phyloP scores from a whole-genome alignment of 2,797 vertebrate species.

The Enteromius thamalakanensis region DNA sequence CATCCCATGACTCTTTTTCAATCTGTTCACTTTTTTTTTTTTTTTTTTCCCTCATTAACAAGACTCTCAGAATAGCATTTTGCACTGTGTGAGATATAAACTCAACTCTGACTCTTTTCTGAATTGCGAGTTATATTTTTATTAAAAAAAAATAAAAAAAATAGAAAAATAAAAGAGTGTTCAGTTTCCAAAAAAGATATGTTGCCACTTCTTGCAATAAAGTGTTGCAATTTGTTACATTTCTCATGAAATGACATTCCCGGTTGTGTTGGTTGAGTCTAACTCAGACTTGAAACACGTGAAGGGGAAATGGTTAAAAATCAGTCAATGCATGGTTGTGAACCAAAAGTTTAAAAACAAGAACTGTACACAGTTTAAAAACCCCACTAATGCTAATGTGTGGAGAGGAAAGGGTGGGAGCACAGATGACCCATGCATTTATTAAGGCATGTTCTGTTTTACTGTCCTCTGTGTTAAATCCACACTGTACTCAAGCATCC shows the following conservation, averaged over 20 bases:
- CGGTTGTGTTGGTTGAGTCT: too few relatives aligned
- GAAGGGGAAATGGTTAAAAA: not conserved
- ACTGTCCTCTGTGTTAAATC: slow-evolving; percentile 25
- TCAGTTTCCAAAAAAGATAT: too few relatives aligned
- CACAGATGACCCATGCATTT: not conserved
- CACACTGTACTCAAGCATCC: not conserved
- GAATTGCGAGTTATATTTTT: too few relatives aligned
- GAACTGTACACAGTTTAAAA: not conserved
- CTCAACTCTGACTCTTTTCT: too few relatives aligned
- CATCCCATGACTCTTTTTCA: not conserved
- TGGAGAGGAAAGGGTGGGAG: slow-evolving; percentile 26
- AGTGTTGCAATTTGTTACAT: too few relatives aligned
- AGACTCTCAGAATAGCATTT: too few relatives aligned
- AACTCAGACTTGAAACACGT: not conserved
- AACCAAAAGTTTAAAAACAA: not conserved
- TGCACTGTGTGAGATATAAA: too few relatives aligned
- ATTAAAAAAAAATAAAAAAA: too few relatives aligned
- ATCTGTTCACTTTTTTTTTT: not conserved
- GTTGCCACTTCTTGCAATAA: too few relatives aligned
- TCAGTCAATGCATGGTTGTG: not conserved
- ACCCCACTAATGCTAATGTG: not conserved
- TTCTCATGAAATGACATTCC: not conserved
- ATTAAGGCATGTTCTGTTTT: slow-evolving; percentile 38
- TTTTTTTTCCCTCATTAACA: too few relatives aligned
- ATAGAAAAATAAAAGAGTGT: too few relatives aligned